Base-by-base conservation (phyloP, 2,113 vertebrate genomes). In the Candoia aspera region DNA sequence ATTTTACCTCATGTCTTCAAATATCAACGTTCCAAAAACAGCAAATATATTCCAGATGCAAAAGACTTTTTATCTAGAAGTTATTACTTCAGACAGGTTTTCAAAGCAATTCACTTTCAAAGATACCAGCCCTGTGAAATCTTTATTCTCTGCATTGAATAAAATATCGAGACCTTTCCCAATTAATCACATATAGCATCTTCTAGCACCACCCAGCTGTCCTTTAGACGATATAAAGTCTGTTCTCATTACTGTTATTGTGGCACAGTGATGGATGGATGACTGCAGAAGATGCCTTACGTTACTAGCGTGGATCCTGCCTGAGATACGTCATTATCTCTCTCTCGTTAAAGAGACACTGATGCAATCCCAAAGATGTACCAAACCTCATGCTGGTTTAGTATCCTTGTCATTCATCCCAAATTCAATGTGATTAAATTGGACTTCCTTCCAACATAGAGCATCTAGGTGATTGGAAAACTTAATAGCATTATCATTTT, bases 391-490 rank as follows among this genome's bases (percentile, higher is more conserved):
- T n/a, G 53, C 15, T 86, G 53, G 26, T 3, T 86, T 86, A n/a
- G 8, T 57, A 86, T 57, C 6, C 26, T 86, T 86, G 15, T 17
- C 53, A 86, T 17, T 86, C 29, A 86, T 55, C 53, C 53, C 26
- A n/a, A 86, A 53, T 86, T 86, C 53, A 55, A 53, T 86, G 53
- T 15, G 85, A 86, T 86, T 86, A 86, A 86, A n/a, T 57, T 86
- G 49, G 26, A n/a, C 53, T 86, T 57, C 12, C 29, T 33, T n/a
- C 15, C 85, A 86, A 86, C 26, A 33, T 57, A 57, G 29, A n/a
- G 15, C 8, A 55, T 26, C 26, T 86, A n/a, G 29, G 53, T 86
- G 33, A 55, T 54, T 17, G 1, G 26, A 86, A 86, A 86, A 33
- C 23, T 15, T 85, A 26, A 85, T 6, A 85, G 26, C 11, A 15